These are phyloP conservation scores for Halictus ligatus DNA, from an alignment of 2,888 invertebrate species.

Conservation along the genomic window DNA sequence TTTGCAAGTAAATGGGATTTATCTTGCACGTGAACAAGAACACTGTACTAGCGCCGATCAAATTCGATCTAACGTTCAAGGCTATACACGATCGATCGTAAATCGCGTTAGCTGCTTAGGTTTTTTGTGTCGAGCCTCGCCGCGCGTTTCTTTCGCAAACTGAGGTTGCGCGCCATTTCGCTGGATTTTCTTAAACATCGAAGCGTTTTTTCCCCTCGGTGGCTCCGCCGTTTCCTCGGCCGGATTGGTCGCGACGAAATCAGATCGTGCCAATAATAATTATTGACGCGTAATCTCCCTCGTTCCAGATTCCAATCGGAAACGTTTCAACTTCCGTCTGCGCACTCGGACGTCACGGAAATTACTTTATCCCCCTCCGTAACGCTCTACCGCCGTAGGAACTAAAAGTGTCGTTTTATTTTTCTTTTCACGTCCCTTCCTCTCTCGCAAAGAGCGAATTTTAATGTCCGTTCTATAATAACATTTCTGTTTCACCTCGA, in stretches of 20 bases:
- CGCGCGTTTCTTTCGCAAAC: background rate
- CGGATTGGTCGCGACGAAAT: constrained; percentile 47
- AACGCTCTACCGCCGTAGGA: constrained; percentile 19
- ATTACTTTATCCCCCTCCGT: constrained; percentile 67
- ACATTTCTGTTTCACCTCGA: background rate
- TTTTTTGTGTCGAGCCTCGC: background rate
- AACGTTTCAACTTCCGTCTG: constrained; percentile 40
- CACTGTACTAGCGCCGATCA: background rate
- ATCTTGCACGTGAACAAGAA: background rate
- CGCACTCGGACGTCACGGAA: constrained; percentile 68
- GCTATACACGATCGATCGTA: background rate
- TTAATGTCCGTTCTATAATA: background rate
- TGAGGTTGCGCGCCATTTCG: background rate
- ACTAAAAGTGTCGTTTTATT: constrained; percentile 29
- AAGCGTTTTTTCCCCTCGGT: constrained; percentile 1
- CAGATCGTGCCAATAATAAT: constrained; percentile 66
- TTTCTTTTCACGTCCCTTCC: constrained; percentile 8
- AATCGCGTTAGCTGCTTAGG: background rate
- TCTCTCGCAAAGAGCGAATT: background rate
- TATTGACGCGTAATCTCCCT: constrained; percentile 48
- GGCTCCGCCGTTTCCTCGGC: background rate
- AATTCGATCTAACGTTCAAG: constrained; percentile 12
- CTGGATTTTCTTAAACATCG: background rate
- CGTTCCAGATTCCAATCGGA: constrained; percentile 62
- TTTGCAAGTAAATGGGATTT: background rate